phyloP scores from a whole-genome alignment of 92 coral and sea anemone species.

The Plumapathes pennacea region DNA sequence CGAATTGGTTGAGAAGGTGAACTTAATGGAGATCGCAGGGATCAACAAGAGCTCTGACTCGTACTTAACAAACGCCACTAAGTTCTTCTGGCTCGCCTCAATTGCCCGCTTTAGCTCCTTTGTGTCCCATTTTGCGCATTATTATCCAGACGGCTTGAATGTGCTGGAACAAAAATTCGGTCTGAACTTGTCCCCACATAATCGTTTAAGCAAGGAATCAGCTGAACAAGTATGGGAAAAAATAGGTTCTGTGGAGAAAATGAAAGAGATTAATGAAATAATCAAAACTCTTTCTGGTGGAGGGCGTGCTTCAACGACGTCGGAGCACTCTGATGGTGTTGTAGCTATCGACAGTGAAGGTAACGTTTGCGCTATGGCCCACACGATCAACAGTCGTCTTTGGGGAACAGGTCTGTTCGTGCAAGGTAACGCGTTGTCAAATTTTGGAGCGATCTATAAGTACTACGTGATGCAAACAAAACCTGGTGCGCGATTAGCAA shows the following conservation, averaged over 20 bases:
- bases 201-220: conserved; percentile 60
- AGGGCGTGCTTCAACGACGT: conserved; percentile 1
- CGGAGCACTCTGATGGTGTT: conserved; percentile 68
- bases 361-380: conserved; percentile 87
- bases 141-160: conserved; percentile 43
- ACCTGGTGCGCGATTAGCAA: conserved; percentile 74
- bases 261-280: conserved; percentile 62
- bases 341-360: conserved; percentile 86
- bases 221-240: conserved; percentile 71
- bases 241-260: conserved; percentile 66
- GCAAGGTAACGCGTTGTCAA: conserved; percentile 78
- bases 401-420: conserved; percentile 97
- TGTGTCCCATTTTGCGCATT: conserved; percentile 56
- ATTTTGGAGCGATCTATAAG: conserved; percentile 74
- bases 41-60: conserved; percentile 47
- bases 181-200: conserved; percentile 48
- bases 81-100: conserved; percentile 85
- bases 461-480: conserved; percentile 48
- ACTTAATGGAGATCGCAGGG: conserved; percentile 81
- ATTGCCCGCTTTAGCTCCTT: conserved; percentile 74
- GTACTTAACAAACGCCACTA: conserved; percentile 66
- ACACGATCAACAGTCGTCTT: conserved; percentile 80
- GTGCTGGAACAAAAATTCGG: conserved; percentile 57
- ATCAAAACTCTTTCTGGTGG: conserved; percentile 73
- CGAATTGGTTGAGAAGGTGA: conserved; percentile 74